Evolutionary conservation across 1,140 invertebrate species (phyloP), one percentile per base, ranked within the genome.

Genomic region (Coptotermes formosanus): DNA sequence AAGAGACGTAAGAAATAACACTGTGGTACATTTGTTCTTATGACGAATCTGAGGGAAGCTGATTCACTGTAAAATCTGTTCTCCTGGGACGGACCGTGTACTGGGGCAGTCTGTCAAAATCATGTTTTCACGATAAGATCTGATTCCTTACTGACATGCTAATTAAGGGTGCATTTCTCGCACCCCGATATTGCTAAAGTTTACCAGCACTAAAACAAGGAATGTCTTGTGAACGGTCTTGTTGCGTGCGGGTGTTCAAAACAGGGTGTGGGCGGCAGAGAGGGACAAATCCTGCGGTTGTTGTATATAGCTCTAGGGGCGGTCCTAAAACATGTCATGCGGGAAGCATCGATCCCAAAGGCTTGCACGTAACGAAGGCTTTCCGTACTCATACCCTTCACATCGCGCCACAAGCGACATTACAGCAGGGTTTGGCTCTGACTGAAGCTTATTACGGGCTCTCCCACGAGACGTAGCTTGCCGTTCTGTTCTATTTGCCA

Each of bases 321-420:
- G 64, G 64, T n/a, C n/a, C 64, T 25, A 30, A 75, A n/a, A n/a
- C 64, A 75, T 75, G 64, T 75, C 64, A 75, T 75, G 64, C n/a
- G 64, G 64, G n/a, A 30, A 75, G 64, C 64, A 75, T 75, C 64
- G 64, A 75, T 75, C 64, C 64, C 64, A 75, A 75, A 75, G 64
- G 64, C n/a, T 25, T 30, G 64, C n/a, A n/a, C 64, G 64, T 11
- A 30, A 2, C 25, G 64, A 75, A n/a, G 64, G n/a, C 6, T 30
- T n/a, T 14, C 52, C 52, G 2, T n/a, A 9, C 64, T n/a, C 64
- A 75, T 12, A 9, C 64, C 64, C 25, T 75, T 11, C 64, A 30
- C 25, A 25, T 75, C 64, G 9, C 64, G 64, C n/a, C 64, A 55
- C 21, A 19, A 55, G 52, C 19, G 52, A 55, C 52, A 55, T 19